Base-by-base conservation (phyloP, 2,113 vertebrate genomes). In the Callithrix jacchus region DNA sequence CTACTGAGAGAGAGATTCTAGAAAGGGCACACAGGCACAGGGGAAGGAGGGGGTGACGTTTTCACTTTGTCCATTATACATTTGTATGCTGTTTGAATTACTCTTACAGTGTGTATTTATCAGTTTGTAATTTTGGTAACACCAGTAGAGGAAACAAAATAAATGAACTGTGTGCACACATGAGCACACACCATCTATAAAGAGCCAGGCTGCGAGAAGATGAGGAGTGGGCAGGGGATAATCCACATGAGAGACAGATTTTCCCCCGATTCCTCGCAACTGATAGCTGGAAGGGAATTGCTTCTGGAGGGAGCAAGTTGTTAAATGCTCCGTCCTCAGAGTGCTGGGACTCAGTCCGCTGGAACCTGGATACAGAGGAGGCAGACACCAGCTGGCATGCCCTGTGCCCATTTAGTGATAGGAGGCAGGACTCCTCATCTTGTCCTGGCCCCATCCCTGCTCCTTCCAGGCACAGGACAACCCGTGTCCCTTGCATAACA, bases 51-150 rank as follows among this genome's bases (percentile, higher is more conserved):
- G 12, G 4, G 6, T 0, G 6, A 42, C 1, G 20, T 21, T 90
- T 52, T 79, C 25, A 42, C 64, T 86, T 61, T 52, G n/a, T 95
- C 56, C 37, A 30, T 30, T 54, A 32, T 37, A 27, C 32, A 42
- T 74, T 40, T 49, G 23, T 64, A 49, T 56, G 56, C 47, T 93
- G 8, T 58, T 80, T 42, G 87, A 95, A 68, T 84, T 94, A 54
- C 70, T 92, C 70, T 87, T 79, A 68, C 35, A 70, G 8, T 70
- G 76, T 71, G 64, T 68, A 95, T 94, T 96, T 81, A 71, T 87
- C 95, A 88, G 32, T 40, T 77, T 91, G 49, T n/a, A 90, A 91
- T 64, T 92, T 94, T 91, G 49, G 27, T 68, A 93, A 94, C 95
- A 76, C 81, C n/a, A 85, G 25, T 5, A 87, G 70, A 84, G 76